phyloP scores from a whole-genome alignment of 2,888 invertebrate genomes.

The Tipula confusa region DNA sequence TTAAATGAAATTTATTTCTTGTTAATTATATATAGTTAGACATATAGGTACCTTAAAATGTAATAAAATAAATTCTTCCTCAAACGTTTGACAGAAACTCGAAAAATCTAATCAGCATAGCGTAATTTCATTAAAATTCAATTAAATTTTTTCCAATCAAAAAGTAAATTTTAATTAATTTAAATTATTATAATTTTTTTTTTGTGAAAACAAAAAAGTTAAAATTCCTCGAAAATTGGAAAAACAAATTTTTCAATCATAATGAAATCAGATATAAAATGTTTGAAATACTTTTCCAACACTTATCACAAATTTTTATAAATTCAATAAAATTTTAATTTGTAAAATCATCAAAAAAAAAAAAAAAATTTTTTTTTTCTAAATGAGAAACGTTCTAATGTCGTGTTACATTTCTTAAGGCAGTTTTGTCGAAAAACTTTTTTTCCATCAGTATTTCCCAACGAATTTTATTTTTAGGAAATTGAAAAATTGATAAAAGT shows the following conservation, averaged over 20 bases:
- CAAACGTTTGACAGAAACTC: not conserved
- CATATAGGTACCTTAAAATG: not conserved
- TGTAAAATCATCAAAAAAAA: not conserved
- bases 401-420: not conserved
- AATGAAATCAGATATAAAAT: not conserved
- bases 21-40: not conserved
- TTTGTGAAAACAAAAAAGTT: not conserved
- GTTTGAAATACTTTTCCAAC: not conserved
- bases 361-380: too few species aligned
- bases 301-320: not conserved
- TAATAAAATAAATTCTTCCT: not conserved
- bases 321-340: not conserved
- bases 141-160: not conserved
- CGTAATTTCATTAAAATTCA: not conserved
- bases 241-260: not conserved
- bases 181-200: too few species aligned
- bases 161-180: not conserved
- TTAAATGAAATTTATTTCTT: too few species aligned
- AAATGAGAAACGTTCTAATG: not conserved
- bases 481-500: too few species aligned
- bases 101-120: not conserved
- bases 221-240: not conserved
- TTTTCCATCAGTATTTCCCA: too few species aligned
- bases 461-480: too few species aligned
- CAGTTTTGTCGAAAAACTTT: not conserved